phyloP scores from a whole-genome alignment of 2,113 vertebrate genomes.

The Prunella fulvescens region DNA sequence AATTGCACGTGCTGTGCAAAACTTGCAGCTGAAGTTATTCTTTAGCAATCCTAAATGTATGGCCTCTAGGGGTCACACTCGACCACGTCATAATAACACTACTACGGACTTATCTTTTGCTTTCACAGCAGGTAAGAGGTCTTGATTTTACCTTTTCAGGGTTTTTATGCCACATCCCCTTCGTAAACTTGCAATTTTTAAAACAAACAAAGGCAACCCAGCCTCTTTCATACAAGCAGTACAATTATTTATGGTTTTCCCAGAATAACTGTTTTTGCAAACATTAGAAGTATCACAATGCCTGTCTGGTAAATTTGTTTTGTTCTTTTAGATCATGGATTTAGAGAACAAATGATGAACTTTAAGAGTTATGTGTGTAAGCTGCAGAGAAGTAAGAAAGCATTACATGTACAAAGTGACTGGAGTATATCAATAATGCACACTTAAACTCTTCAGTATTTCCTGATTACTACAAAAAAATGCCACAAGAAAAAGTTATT shows the following conservation, averaged over 20 bases:
- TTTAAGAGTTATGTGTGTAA: not conserved
- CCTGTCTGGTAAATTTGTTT: not conserved
- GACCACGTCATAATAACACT: not conserved
- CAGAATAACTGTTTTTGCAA: not conserved
- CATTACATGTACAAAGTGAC: not conserved
- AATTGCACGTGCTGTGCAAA: not conserved
- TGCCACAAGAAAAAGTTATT: not conserved
- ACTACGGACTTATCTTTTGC: not conserved
- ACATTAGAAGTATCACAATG: rapidly evolving
- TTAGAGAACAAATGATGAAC: not conserved
- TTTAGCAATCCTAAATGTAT: not conserved
- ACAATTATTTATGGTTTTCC: not conserved
- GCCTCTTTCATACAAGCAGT: not conserved
- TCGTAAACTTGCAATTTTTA: not conserved
- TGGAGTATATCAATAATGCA: not conserved
- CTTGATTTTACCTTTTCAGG: not conserved
- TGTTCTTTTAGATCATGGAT: not conserved
- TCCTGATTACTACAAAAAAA: not conserved
- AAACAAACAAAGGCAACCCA: not conserved
- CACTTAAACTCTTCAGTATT: not conserved
- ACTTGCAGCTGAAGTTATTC: not conserved
- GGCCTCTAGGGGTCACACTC: conserved; percentile 79
- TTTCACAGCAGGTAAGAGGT: not conserved
- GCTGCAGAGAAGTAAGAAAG: not conserved
- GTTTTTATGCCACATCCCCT: not conserved